Base-by-base conservation (phyloP, 2,797 vertebrate species). In the Xenentodon cancila region DNA sequence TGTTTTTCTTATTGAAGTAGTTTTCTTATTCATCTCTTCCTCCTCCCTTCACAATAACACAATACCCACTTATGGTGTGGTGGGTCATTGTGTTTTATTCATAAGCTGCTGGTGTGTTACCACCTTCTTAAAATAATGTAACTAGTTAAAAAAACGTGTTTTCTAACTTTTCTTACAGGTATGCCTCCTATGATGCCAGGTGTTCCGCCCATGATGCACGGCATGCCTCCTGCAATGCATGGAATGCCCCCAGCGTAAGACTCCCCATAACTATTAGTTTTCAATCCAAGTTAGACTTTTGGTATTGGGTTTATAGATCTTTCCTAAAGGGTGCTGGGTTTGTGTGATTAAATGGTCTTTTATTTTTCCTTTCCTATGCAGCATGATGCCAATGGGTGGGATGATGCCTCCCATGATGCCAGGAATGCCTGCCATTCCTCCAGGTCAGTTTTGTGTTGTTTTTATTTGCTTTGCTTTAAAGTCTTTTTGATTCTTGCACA, bases 381-480 rank as follows among this genome's bases (percentile, higher is more conserved):
- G 93, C 37, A 94, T 99, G 97, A 97, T 99, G 95, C 94, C 92
- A 0, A 98, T 99, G 96, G 95, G 96, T 90, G 97, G 96, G 62
- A 98, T 99, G 97, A 98, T 99, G 97, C 97, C 94, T 85, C 96
- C 94, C 71, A 97, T 99, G 92, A 97, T 96, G 85, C 90, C 89
- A 7, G 93, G 93, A 56, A 95, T 97, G 94, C 95, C 95, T 59
- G 97, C 93, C n/a, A 82, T 94, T 75, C 93, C 91, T 8, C 93
- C 92, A 60, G 93, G 93, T 93, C 49, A 84, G 79, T 65, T 58
- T 7, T 48, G 0, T 0, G 70, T 30, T 6, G n/a, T n/a, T n/a
- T n/a, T n/a, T n/a, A n/a, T n/a, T n/a, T n/a, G n/a, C n/a, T n/a
- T n/a, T n/a, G n/a, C n/a, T n/a, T n/a, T n/a, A n/a, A n/a, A n/a